phyloP scores from a whole-genome alignment of 1,140 invertebrate genomes.

The Caenorhabditis elegans region DNA sequence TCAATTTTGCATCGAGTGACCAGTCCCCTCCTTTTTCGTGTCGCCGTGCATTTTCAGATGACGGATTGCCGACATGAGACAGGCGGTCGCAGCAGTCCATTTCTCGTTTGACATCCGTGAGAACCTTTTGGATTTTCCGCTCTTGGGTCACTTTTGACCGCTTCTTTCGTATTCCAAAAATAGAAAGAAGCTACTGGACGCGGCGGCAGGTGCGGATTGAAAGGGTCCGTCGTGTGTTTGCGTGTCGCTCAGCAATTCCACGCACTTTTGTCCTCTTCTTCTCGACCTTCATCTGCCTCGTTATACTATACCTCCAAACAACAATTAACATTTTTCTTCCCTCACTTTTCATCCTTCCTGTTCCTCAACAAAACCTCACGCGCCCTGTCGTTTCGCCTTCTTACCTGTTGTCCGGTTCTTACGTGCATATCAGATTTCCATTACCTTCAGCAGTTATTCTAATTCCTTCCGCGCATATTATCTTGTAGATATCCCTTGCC shows the following conservation, averaged over 20 bases:
- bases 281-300: background rate
- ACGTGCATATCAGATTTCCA: constrained; percentile 15
- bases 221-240: constrained; percentile 10
- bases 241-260: constrained; percentile 27
- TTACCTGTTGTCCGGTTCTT: background rate
- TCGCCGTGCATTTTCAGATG: constrained; percentile 25
- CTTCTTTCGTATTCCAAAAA: constrained; percentile 4
- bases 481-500: constrained; percentile 14
- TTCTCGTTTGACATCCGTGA: constrained; percentile 19
- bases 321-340: constrained; percentile 13
- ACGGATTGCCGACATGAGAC: constrained; percentile 27
- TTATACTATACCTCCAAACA: background rate
- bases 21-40: background rate
- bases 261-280: constrained; percentile 11
- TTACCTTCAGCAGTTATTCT: background rate
- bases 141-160: background rate
- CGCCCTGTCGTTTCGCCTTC: background rate
- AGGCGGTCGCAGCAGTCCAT: constrained; percentile 31
- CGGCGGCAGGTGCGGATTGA: constrained; percentile 28
- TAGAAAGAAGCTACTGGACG: background rate
- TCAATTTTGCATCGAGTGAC: background rate
- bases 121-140: background rate
- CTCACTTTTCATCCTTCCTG: too few relatives aligned
- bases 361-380: too few relatives aligned
- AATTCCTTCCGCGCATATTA: background rate